phyloP scores from a whole-genome alignment of 2,797 vertebrate species.

The Xiphophorus birchmanni region DNA sequence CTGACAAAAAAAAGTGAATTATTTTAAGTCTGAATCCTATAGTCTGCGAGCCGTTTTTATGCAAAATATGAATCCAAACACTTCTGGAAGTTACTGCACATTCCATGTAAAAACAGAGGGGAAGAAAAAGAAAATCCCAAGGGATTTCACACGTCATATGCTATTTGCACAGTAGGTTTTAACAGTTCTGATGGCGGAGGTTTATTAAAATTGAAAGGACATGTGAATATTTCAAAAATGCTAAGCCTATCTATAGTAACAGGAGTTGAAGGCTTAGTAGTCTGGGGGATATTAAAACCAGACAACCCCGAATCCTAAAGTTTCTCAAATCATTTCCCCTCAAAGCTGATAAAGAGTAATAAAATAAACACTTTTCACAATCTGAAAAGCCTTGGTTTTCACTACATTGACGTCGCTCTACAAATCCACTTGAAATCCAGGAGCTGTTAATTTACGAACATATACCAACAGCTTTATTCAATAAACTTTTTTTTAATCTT shows the following conservation, averaged over 20 bases:
- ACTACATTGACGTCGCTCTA: no score
- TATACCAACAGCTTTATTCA: not conserved
- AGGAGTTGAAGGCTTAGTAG: slow-evolving; percentile 16
- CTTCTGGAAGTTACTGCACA: not conserved
- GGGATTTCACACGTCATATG: slow-evolving; percentile 8
- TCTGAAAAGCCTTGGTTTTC: no score
- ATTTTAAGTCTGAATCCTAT: not conserved
- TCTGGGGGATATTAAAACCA: slow-evolving; percentile 23
- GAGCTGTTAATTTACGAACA: not conserved
- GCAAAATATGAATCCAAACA: not conserved
- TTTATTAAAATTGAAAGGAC: slow-evolving; percentile 44
- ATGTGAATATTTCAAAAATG: slow-evolving; percentile 44
- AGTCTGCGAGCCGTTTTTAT: not conserved
- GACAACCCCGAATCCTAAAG: not conserved
- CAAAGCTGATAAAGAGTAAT: not conserved
- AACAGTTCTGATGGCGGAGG: slow-evolving; percentile 11
- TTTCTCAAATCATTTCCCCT: slow-evolving; percentile 22
- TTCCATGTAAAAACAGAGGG: slow-evolving; percentile 9
- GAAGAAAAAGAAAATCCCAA: not conserved
- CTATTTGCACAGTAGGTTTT: slow-evolving; percentile 35
- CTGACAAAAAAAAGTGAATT: not conserved
- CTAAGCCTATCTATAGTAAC: slow-evolving; percentile 31
- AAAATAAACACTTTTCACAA: not conserved
- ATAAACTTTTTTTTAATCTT: not conserved
- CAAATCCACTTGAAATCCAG: not conserved